Percentiles rank a stretch among this genome's conserved stretches.
Conservation (phyloP, 2,888 invertebrate species). For the Nymphalis polychloros region DNA sequence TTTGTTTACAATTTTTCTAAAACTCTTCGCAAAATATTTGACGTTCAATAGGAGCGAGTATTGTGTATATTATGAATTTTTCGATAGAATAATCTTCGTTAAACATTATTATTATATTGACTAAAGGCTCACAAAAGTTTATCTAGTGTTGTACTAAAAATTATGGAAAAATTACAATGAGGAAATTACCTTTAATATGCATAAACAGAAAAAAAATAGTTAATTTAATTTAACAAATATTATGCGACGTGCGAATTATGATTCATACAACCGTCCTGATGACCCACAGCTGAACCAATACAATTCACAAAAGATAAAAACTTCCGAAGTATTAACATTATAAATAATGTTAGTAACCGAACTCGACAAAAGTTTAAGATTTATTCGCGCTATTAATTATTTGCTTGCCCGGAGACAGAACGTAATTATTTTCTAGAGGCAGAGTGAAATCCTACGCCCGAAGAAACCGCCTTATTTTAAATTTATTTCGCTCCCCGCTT, state of each 20-base stretch:
- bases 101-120: no score
- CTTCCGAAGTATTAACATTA: slow-evolving; percentile 51
- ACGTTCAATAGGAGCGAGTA: no score
- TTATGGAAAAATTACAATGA: no score
- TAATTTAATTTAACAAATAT: slow-evolving; percentile 15
- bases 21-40: no score
- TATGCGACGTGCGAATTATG: background rate
- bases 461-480: slow-evolving; percentile 52
- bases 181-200: no score
- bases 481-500: slow-evolving; percentile 49
- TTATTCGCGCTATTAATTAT: slow-evolving; percentile 68
- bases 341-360: slow-evolving; percentile 59
- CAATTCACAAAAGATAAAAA: slow-evolving; percentile 35
- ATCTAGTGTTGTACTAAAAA: no score
- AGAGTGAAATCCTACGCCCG: slow-evolving; percentile 61
- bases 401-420: slow-evolving; percentile 62
- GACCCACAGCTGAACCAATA: slow-evolving; percentile 21
- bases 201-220: background rate
- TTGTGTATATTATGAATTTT: no score
- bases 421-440: slow-evolving; percentile 65
- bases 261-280: background rate
- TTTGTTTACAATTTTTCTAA: no score
- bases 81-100: no score
- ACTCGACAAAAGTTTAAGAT: slow-evolving; percentile 66
- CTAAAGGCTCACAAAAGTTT: no score